Percentiles rank a stretch among this genome's conserved stretches.
These are phyloP conservation scores for Mallotus villosus DNA, from an alignment of 2,797 vertebrate species.

Conservation along the genomic window DNA sequence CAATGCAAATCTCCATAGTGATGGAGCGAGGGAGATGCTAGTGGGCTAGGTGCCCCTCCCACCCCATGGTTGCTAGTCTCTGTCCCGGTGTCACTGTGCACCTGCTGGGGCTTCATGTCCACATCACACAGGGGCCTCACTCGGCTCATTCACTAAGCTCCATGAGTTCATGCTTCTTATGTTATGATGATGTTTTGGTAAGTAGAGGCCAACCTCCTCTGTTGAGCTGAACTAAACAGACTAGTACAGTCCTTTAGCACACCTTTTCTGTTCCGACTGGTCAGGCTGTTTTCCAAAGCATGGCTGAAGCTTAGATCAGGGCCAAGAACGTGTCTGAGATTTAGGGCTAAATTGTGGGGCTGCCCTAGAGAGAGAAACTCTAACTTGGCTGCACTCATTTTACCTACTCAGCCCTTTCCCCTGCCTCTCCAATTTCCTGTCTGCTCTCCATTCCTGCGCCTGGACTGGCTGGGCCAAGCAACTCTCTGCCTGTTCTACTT, in stretches of 20 bases:
- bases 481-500: not conserved
- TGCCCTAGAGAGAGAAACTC: not conserved
- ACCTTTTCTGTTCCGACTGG: no score
- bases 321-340: not conserved
- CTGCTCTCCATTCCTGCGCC: slow-evolving; percentile 38
- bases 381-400: slow-evolving; percentile 12
- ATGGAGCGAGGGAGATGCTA: slow-evolving; percentile 41
- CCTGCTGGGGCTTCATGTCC: not conserved
- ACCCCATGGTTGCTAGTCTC: slow-evolving; percentile 34
- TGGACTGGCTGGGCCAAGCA: not conserved
- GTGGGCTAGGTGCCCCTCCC: not conserved
- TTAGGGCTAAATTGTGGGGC: no score
- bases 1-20: slow-evolving; percentile 65
- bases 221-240: no score
- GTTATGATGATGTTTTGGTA: no score
- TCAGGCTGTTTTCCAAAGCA: no score
- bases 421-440: slow-evolving; percentile 25
- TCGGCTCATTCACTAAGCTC: not conserved
- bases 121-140: not conserved
- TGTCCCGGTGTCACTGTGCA: slow-evolving; percentile 8
- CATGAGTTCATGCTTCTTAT: no score
- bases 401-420: slow-evolving; percentile 20
- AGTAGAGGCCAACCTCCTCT: not conserved
- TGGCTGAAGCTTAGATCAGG: slow-evolving; percentile 5
- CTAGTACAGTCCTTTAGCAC: no score